phyloP scores from a whole-genome alignment of 2,888 invertebrate species.

The Drosophila paucipuncta region DNA sequence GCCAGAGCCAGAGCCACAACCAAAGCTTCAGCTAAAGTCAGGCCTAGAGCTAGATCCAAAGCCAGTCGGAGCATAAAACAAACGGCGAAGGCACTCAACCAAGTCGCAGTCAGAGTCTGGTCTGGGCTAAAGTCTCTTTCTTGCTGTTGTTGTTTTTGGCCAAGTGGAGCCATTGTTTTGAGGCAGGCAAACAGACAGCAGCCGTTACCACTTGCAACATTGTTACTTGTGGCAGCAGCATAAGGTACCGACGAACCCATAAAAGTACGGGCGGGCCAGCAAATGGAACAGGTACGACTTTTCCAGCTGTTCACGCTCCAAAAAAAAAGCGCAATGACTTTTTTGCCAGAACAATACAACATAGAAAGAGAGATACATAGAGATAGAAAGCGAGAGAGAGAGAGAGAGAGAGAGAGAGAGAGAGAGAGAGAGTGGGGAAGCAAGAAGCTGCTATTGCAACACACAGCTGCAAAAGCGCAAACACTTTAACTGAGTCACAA shows the following conservation, averaged over 20 bases:
- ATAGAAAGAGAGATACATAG: slow-evolving; percentile 14
- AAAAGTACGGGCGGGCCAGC: slow-evolving; percentile 78
- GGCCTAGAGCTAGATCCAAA: slow-evolving; percentile 44
- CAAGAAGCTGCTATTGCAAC: slow-evolving; percentile 18
- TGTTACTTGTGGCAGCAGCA: slow-evolving; percentile 59
- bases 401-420: neutral
- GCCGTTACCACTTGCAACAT: slow-evolving; percentile 69
- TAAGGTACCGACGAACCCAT: slow-evolving; percentile 77
- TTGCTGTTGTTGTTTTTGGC: slow-evolving; percentile 46
- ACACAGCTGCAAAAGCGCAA: slow-evolving; percentile 3
- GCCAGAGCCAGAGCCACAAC: slow-evolving; percentile 33
- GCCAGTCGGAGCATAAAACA: slow-evolving; percentile 76
- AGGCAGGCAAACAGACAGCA: slow-evolving; percentile 48
- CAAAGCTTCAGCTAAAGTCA: slow-evolving; percentile 22
- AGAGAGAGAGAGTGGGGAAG: neutral
- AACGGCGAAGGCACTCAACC: slow-evolving; percentile 77
- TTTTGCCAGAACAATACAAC: slow-evolving; percentile 61
- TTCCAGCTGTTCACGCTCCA: slow-evolving; percentile 77
- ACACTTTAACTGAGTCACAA: slow-evolving; percentile 48
- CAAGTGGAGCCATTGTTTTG: slow-evolving; percentile 64
- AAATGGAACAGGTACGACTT: slow-evolving; percentile 76
- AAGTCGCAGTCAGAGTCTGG: slow-evolving; percentile 60
- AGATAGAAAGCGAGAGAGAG: neutral
- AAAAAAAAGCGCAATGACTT: slow-evolving; percentile 68
- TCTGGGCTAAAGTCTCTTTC: slow-evolving; percentile 16